These are phyloP conservation scores for Platynereis dumerilii DNA, from an alignment of 2,888 invertebrate species.

Conservation along the genomic window DNA sequence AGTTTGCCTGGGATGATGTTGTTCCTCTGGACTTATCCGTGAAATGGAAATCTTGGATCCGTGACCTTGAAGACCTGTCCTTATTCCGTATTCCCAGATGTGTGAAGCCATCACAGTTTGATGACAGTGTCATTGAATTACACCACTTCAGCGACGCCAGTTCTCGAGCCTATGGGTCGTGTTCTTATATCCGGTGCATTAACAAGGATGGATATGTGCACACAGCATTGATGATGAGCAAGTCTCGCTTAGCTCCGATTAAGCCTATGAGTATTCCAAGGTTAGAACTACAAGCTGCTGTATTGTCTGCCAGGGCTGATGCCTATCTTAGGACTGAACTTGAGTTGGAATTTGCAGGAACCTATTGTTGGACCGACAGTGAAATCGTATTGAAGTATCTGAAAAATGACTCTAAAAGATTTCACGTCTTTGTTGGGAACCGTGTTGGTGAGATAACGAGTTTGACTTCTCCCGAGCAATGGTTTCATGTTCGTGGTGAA, in stretches of 20 bases:
- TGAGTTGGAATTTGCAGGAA: neutral
- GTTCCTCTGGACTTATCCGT: slow-evolving; percentile 28
- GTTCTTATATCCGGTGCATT: too few species aligned
- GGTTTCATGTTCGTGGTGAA: slow-evolving; percentile 42
- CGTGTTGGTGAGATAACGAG: slow-evolving; percentile 40
- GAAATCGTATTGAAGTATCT: slow-evolving; percentile 29
- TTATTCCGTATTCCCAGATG: slow-evolving; percentile 10
- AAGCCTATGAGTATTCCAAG: slow-evolving; percentile 23
- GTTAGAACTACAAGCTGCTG: slow-evolving; percentile 28
- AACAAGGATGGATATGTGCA: slow-evolving; percentile 12
- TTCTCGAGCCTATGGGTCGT: slow-evolving; percentile 25
- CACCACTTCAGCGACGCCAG: too few species aligned
- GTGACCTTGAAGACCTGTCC: neutral
- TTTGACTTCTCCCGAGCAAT: slow-evolving; percentile 28
- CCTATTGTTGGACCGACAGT: slow-evolving; percentile 32
- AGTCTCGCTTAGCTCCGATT: slow-evolving; percentile 27
- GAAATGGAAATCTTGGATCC: slow-evolving; percentile 36
- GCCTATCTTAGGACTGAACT: slow-evolving; percentile 24
- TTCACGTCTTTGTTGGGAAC: slow-evolving; percentile 45
- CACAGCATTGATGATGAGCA: slow-evolving; percentile 21
- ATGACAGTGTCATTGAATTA: slow-evolving; percentile 7
- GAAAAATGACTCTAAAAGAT: slow-evolving; percentile 32
- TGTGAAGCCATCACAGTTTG: slow-evolving; percentile 13
- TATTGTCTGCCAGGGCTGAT: slow-evolving; percentile 18
- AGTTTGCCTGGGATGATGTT: slow-evolving; percentile 40